Conservation (phyloP, 2,113 vertebrate species). For the Colaptes auratus region DNA sequence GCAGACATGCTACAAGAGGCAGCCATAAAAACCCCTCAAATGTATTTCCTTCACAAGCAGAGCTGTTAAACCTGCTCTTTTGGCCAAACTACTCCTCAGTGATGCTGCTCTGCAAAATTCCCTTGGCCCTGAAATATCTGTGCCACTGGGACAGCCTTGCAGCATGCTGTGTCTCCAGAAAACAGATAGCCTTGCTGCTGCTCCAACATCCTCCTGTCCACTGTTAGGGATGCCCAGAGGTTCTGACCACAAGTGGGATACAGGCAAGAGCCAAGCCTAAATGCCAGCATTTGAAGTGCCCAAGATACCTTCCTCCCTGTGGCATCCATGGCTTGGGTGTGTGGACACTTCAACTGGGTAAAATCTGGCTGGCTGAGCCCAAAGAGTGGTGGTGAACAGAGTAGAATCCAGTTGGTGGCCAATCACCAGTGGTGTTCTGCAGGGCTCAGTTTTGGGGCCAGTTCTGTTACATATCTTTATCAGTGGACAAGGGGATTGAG, state of each 20-base stretch:
- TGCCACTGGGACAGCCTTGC: background rate
- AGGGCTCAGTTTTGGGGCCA: too few species aligned
- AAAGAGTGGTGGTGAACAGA: too few species aligned
- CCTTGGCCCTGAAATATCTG: background rate
- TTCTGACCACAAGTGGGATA: background rate
- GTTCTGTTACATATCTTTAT: too few species aligned
- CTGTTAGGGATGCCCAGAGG: background rate
- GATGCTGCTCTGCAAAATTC: background rate
- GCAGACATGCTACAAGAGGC: background rate
- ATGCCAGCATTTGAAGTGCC: background rate
- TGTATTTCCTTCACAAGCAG: background rate
- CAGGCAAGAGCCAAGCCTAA: background rate
- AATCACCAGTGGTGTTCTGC: too few species aligned
- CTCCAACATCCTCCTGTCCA: background rate
- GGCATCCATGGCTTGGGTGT: background rate
- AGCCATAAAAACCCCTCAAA: background rate
- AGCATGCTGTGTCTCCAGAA: background rate
- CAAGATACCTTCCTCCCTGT: background rate
- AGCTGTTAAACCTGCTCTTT: background rate
- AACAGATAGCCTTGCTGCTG: background rate
- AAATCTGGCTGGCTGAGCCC: too few species aligned
- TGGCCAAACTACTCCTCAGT: background rate
- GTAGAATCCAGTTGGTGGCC: too few species aligned
- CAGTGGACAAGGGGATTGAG: too few species aligned
- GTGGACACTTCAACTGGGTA: too few species aligned